These are phyloP conservation scores for Muraenolepis orangiensis DNA, from an alignment of 2,797 vertebrate genomes.

Conservation along the genomic window DNA sequence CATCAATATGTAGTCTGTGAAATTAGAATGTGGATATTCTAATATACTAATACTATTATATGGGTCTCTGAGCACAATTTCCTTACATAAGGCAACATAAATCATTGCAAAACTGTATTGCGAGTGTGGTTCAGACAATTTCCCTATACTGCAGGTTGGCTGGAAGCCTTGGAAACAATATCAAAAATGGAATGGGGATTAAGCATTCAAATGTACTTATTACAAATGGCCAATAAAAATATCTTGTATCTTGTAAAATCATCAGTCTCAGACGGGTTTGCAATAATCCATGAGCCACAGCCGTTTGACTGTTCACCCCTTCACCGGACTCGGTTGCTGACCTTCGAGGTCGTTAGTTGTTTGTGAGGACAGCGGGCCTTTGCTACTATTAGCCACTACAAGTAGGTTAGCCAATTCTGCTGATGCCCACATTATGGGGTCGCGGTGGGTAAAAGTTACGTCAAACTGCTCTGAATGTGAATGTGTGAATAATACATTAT, in stretches of 20 bases:
- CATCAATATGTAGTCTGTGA: conserved; percentile 34
- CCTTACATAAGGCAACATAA: conserved; percentile 20
- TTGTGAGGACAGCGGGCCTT: not conserved
- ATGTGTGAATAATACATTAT: too few relatives aligned
- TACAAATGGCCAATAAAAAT: too few relatives aligned
- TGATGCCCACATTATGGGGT: not conserved
- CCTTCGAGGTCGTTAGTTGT: not conserved
- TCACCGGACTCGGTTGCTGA: not conserved
- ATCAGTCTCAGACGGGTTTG: not conserved
- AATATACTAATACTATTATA: conserved; percentile 21
- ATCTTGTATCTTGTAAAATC: too few relatives aligned
- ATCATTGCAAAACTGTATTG: conserved; percentile 22
- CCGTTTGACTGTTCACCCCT: not conserved
- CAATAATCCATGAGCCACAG: conserved; percentile 10
- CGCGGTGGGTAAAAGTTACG: not conserved
- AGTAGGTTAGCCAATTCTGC: not conserved
- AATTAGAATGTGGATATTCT: conserved; percentile 40
- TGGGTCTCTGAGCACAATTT: conserved; percentile 18
- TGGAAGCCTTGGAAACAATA: conserved; percentile 15
- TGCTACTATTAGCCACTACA: not conserved
- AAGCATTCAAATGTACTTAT: too few relatives aligned
- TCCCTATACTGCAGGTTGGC: conserved; percentile 14
- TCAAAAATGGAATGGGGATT: too few relatives aligned
- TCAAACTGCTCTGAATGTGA: not conserved
- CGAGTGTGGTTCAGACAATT: conserved; percentile 25